Conservation (phyloP, 2,888 invertebrate species). For the Muschampia plurimacula region DNA sequence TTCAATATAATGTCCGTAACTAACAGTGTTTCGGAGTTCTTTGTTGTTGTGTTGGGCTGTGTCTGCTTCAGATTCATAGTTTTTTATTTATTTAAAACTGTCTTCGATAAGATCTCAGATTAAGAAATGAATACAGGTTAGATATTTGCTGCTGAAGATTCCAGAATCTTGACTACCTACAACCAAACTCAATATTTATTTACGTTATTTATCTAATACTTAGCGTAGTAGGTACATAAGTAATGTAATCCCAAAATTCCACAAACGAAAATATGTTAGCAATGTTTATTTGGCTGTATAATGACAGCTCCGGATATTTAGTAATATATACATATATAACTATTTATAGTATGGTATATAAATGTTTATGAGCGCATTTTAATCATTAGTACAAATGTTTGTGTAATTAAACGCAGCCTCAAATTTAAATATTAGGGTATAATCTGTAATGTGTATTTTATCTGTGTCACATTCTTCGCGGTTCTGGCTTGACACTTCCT, state of each 20-base stretch:
- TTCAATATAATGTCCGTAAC: conserved; percentile 64
- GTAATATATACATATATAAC: too few relatives aligned
- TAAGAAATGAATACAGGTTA: neutral
- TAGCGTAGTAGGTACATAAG: neutral
- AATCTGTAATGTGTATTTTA: too few relatives aligned
- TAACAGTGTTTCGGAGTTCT: conserved; percentile 61
- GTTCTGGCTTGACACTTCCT: too few relatives aligned
- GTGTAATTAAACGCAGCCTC: too few relatives aligned
- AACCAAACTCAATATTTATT: neutral
- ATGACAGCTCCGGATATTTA: too few relatives aligned
- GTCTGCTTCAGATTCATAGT: neutral
- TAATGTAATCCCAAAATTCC: neutral
- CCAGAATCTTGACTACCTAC: neutral
- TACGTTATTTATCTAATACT: neutral
- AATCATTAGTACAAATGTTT: too few relatives aligned
- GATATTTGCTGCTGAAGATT: neutral
- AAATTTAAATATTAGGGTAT: too few relatives aligned
- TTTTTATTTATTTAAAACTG: neutral
- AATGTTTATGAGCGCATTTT: too few relatives aligned
- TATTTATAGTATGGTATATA: too few relatives aligned
- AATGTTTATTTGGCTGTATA: too few relatives aligned
- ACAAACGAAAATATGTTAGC: neutral
- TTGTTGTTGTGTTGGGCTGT: conserved; percentile 33
- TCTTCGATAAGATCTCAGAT: neutral
- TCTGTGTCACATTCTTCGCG: too few relatives aligned